Evolutionary conservation across 2,888 invertebrate genomes (phyloP).

Genomic region (Tipula unca): DNA sequence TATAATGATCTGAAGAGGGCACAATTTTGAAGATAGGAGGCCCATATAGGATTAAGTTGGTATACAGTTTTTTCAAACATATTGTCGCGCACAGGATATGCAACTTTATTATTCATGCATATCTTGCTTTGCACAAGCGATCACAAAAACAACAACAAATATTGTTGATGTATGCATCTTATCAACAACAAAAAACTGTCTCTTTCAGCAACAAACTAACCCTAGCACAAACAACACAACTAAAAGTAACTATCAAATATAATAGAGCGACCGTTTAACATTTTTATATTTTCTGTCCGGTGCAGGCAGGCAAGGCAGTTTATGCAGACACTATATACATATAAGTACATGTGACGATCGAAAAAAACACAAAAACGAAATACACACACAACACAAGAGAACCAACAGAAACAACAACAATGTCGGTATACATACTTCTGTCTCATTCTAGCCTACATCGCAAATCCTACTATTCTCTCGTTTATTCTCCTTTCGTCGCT

Average conservation of each 20-base stretch:
- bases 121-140: background rate
- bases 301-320: constrained; percentile 1
- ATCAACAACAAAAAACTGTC: background rate
- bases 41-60: too few species aligned
- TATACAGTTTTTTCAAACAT: too few species aligned
- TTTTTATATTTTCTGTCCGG: background rate
- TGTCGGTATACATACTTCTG: background rate
- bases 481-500: background rate
- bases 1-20: too few species aligned
- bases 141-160: background rate
- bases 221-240: background rate
- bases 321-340: background rate
- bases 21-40: too few species aligned
- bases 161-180: background rate
- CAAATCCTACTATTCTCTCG: background rate
- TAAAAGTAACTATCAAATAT: background rate
- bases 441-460: background rate
- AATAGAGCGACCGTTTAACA: background rate
- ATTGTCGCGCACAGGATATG: background rate
- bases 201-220: background rate
- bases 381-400: background rate
- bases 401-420: background rate
- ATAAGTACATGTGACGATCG: background rate
- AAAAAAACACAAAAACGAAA: background rate
- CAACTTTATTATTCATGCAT: background rate